Evolutionary conservation across 1,140 invertebrate species (phyloP), one percentile per base, ranked within the genome.

Genomic region (Tetragnatha versicolor): DNA sequence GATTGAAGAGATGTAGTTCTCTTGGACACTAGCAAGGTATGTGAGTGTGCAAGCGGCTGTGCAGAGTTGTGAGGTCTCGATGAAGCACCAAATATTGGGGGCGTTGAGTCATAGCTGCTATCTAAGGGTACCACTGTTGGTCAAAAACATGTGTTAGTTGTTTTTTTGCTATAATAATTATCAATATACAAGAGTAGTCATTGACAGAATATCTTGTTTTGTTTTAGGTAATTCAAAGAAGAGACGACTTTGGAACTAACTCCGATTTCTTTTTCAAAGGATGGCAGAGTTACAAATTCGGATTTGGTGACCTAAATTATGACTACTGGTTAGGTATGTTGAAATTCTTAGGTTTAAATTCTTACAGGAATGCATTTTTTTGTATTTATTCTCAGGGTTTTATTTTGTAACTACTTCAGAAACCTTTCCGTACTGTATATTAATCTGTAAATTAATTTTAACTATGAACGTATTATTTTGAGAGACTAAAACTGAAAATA

Each of bases 241-340:
- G 78, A 33, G 78, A 60, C n/a, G 68, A 79, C 22, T 79, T 53
- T 17, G 78, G 78, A 7, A 63, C 65, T 7, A 69, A 31, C 14
- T 49, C 58, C 0, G 66, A 79, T 42, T 79, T 84, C 70, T 88
- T 88, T 77, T 85, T 85, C 80, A 84, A 86, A 31, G 82, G 84
- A 5, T 88, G 87, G 87, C 75, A 84, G 20, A 87, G 87, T 70
- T 88, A 89, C 82, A 85, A 85, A 80, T 75, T 83, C 33, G 88
- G 87, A 17, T 88, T 88, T 77, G 87, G 88, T 9, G 83, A 85
- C 51, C 63, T 86, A 10, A 80, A 75, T 7, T 80, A 82, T n/a
- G 86, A 88, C 77, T 87, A 84, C 80, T 89, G 88, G 87, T 76
- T 88, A 5, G 78, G 78, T 79, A 65, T 53, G 45, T 55, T 22